Base-by-base conservation (phyloP, 1,140 invertebrate species). In the Caligus rogercresseyi region DNA sequence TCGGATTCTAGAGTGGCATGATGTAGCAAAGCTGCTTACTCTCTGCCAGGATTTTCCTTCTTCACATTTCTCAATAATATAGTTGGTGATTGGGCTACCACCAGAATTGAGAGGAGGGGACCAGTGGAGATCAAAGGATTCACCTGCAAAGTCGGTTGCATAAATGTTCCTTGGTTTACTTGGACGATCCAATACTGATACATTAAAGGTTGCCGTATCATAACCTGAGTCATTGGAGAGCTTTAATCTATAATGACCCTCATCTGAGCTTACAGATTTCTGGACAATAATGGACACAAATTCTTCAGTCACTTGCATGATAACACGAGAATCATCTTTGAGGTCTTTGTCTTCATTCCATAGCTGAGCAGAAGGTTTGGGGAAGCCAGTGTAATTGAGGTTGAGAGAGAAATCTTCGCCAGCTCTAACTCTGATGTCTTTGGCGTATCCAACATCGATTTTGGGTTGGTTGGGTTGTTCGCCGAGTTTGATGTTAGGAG, bases 401-500 rank as follows among this genome's bases (percentile, higher is more conserved):
- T 90, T 85, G 70, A 98, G 91, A 58, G 84, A 87, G 76, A 98
- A 96, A 71, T 95, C 89, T 77, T 98, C 90, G 59, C 95, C 95
- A 65, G 93, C 93, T 66, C 90, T 81, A 2, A 98, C 92, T 16
- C 86, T 90, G 67, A 99, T 95, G 71, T 98, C 95, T 31, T 90
- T 84, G 3, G 96, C 81, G 20, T 85, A 85, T 55, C 86, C 83
- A 53, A 94, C 79, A 71, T 98, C 91, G 79, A 98, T 87, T 67
- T 84, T 81, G 18, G 95, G 95, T 74, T 94, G 94, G 72, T 94
- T 93, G 0, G 93, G 87, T 73, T 96, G 89, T 77, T 97, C 91
- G 71, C 92, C 89, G 66, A 92, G 86, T 24, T 82, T 78, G 65
- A 97, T 83, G 51, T 82, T 81, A 61, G 81, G 78, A 52, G 86